A percentile compares a stretch with the other conserved stretches of the same genome.
Evolutionary conservation across 2,888 invertebrate species (phyloP).

Genomic region (Phania funesta): DNA sequence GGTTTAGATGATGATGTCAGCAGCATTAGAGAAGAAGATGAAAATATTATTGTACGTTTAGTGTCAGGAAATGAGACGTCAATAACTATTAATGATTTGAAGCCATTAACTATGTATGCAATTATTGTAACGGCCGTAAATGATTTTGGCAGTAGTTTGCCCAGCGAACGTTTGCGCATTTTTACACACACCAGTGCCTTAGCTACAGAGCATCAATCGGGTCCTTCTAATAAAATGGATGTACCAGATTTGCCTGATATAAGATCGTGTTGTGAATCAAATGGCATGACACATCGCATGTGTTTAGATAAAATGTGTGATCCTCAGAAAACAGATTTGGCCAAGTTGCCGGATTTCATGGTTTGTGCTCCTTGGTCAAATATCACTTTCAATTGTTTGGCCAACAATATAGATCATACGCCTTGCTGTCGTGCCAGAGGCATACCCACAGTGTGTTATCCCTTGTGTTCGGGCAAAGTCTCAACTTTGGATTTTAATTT

Average conservation of each 20-base stretch:
- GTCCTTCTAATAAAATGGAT: constrained; percentile 53
- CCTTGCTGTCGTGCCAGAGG: constrained; percentile 89
- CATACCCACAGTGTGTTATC: constrained; percentile 87
- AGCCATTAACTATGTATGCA: constrained; percentile 92
- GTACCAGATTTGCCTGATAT: constrained; percentile 89
- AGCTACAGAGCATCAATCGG: constrained; percentile 78
- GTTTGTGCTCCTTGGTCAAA: constrained; percentile 94
- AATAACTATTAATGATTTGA: constrained; percentile 84
- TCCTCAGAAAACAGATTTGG: constrained; percentile 83
- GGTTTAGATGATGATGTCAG: constrained; percentile 75
- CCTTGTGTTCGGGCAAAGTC: constrained; percentile 89
- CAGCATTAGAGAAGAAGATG: constrained; percentile 19
- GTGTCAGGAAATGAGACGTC: constrained; percentile 84
- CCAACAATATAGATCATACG: constrained; percentile 90
- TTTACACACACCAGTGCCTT: constrained; percentile 84
- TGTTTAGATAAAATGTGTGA: constrained; percentile 91
- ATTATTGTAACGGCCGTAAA: constrained; percentile 87
- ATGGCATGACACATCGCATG: constrained; percentile 87
- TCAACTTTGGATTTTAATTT: constrained; percentile 89
- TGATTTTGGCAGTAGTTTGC: constrained; percentile 88
- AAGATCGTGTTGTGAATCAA: constrained; percentile 85
- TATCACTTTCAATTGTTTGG: constrained; percentile 89
- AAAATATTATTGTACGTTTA: constrained; percentile 72
- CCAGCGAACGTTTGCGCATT: constrained; percentile 85
- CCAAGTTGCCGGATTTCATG: constrained; percentile 87